Percentiles rank a stretch among this genome's conserved stretches.
Conservation (phyloP, 2,888 invertebrate species). For the Andrena camellia region DNA sequence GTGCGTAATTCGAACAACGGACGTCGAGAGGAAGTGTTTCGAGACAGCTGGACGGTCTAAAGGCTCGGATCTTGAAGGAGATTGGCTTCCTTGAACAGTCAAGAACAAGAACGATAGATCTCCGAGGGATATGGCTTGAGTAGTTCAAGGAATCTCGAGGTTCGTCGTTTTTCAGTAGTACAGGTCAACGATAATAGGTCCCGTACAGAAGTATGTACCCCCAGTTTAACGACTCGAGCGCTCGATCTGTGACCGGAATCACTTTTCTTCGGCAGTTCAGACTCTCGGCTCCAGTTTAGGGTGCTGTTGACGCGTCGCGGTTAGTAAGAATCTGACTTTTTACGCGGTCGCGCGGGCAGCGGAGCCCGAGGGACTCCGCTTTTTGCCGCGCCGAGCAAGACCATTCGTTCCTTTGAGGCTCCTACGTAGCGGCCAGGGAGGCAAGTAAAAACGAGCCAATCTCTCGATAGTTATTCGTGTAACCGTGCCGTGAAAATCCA, state of each 20-base stretch:
- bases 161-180: slow-evolving; percentile 1
- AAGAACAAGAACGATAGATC: background rate
- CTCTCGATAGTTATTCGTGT: too few species aligned
- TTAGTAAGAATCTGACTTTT: too few species aligned
- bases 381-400: too few species aligned
- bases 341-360: too few species aligned
- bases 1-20: slow-evolving; percentile 21
- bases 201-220: background rate
- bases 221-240: background rate
- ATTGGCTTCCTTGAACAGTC: background rate
- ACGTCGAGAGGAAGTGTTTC: background rate
- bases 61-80: background rate
- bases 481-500: too few species aligned
- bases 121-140: background rate
- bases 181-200: background rate
- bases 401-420: too few species aligned
- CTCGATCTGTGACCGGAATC: background rate
- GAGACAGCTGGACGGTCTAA: background rate
- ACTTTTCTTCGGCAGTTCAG: background rate
- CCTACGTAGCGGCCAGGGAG: too few species aligned
- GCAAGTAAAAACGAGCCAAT: too few species aligned
- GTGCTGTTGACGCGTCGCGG: too few species aligned
- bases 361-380: too few species aligned
- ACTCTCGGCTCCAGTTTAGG: too few species aligned
- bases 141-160: background rate